Evolutionary conservation across 2,888 invertebrate species (phyloP).

Genomic region (Eristalis intricaria): DNA sequence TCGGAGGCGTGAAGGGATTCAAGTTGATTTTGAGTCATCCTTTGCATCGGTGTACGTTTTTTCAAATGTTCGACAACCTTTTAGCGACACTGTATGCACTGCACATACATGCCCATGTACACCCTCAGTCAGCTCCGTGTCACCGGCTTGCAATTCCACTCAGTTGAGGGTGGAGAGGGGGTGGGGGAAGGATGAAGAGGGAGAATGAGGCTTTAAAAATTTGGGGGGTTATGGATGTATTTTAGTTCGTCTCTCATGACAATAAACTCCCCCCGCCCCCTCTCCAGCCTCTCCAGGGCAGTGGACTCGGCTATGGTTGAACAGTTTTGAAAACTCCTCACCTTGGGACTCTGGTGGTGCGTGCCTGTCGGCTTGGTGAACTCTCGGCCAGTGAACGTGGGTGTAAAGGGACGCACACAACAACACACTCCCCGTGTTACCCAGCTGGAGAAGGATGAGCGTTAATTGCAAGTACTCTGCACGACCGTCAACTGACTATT

Average conservation of each 20-base stretch:
- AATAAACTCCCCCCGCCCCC: constrained; percentile 31
- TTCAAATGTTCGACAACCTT: background rate
- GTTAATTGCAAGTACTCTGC: constrained; percentile 67
- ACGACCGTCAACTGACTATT: constrained; percentile 36
- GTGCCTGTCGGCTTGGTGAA: constrained; percentile 36
- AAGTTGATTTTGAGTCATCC: background rate
- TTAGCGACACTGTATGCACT: background rate
- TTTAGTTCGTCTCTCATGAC: constrained; percentile 56
- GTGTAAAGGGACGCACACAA: constrained; percentile 22
- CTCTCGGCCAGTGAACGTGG: constrained; percentile 28
- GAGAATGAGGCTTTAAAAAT: constrained; percentile 6
- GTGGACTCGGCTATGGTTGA: constrained; percentile 30
- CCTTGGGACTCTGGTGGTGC: constrained; percentile 43
- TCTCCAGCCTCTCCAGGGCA: constrained; percentile 16
- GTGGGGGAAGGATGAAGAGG: background rate
- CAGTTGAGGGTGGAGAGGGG: background rate
- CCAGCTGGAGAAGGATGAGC: constrained; percentile 43
- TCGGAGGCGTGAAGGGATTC: background rate
- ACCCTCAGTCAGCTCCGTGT: constrained; percentile 18
- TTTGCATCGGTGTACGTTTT: background rate
- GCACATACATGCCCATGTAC: background rate
- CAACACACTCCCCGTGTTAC: background rate
- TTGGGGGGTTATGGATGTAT: constrained; percentile 24
- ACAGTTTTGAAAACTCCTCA: constrained; percentile 48
- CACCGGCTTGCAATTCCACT: constrained; percentile 15